Base-by-base conservation (phyloP, 2,113 vertebrate species). In the Bombycilla garrulus region DNA sequence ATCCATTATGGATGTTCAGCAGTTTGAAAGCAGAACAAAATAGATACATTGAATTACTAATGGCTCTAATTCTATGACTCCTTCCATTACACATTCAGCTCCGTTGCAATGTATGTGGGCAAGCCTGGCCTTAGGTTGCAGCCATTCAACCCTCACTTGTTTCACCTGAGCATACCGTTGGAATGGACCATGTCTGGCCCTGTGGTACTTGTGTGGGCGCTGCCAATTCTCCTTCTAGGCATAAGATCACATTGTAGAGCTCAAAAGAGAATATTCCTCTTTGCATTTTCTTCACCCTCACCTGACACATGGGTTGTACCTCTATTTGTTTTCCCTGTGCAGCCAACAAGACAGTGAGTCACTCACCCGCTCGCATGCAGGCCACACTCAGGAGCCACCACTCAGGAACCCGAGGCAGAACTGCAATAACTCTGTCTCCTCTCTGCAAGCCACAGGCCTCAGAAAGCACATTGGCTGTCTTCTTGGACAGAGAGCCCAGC, bases 331-430 rank as follows among this genome's bases (percentile, higher is more conserved):
- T 48, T 38, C 13, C 54, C 35, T 28, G 29, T 86, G 48, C 38
- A 38, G 2, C 20, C 38, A 33, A 9, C 33, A 33, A 20, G 33
- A 51, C 21, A 18, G 10, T 3, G 28, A 23, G 19, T 58, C 38
- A 42, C 95, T 94, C 58, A 98, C 97, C 98, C 97, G 98, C 81
- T 56, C 96, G 31, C 48, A 98, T 97, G 38, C 96, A 98, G 70
- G 97, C 98, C 45, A 98, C 40, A 0, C 11, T 93, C 36, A 97
- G 38, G 26, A 98, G 88, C 97, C 98, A 97, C 97, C 97, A 98
- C 31, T 98, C 97, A 2, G 97, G 98, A 25, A 98, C 64, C 33
- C 91, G 88, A 2, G 97, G 97, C 35, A 98, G 95, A 47, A 97
- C 80, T 45, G 95, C 69, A 4, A 97, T 11, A 33, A 96, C 64